phyloP scores from a whole-genome alignment of 2,113 vertebrate genomes.

The Acrocephalus arundinaceus region DNA sequence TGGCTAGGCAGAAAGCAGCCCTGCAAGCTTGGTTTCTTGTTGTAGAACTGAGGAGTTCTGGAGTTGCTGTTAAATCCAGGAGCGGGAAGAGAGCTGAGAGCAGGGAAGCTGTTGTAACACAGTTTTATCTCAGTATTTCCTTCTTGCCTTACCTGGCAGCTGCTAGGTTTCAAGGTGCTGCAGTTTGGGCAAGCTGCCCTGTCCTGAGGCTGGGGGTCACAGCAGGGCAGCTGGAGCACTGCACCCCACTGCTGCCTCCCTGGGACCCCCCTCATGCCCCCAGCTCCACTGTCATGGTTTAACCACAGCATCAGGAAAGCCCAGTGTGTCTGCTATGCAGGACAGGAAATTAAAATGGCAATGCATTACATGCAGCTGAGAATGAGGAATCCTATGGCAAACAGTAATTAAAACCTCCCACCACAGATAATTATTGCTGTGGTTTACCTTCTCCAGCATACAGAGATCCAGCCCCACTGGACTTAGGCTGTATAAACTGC shows the following conservation, averaged over 20 bases:
- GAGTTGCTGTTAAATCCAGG: not conserved
- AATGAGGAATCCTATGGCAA: not conserved
- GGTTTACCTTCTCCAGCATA: not conserved
- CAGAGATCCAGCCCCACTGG: not conserved
- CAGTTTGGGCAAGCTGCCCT: not conserved
- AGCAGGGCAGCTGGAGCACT: not conserved
- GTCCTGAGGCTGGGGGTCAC: not conserved
- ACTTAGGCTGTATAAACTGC: not conserved
- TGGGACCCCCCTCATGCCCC: accelerated
- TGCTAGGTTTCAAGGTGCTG: not conserved
- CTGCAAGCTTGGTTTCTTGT: not conserved
- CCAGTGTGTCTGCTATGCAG: accelerated
- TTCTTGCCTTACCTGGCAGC: not conserved
- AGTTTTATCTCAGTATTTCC: not conserved
- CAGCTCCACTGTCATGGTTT: accelerated
- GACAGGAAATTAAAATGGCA: not conserved
- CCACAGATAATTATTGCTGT: not conserved
- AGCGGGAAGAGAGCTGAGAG: not conserved
- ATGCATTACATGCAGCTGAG: accelerated
- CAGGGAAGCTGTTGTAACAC: not conserved
- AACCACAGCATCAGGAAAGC: not conserved
- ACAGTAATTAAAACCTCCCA: not conserved
- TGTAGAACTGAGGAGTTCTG: not conserved
- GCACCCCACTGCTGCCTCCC: not conserved
- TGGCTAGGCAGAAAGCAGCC: not conserved